Percentiles rank a stretch among this genome's conserved stretches.
Conservation (phyloP, 2,113 vertebrate genomes). For the Paradoxurus hermaphroditus region DNA sequence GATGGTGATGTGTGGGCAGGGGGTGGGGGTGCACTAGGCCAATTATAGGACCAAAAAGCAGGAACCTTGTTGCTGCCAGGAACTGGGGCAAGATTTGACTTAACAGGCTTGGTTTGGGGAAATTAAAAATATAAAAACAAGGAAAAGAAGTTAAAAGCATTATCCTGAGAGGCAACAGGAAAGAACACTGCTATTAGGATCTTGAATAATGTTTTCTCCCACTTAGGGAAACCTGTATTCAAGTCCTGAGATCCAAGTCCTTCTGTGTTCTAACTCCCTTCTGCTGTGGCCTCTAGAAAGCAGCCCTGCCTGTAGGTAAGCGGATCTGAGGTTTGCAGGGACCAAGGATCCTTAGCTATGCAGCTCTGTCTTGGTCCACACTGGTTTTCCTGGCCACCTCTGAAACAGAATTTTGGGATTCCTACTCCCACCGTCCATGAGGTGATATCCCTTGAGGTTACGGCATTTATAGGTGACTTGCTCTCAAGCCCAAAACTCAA, state of each 20-base stretch:
- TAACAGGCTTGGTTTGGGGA: not conserved
- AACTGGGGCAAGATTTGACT: not conserved
- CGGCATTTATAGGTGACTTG: not conserved
- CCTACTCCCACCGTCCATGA: not conserved
- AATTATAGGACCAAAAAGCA: not conserved
- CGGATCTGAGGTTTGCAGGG: accelerated
- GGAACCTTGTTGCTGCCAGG: not conserved
- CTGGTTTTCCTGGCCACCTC: not conserved
- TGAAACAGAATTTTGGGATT: not conserved
- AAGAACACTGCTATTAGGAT: not conserved
- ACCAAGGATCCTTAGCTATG: not conserved
- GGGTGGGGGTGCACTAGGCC: not conserved
- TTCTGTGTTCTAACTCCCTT: not conserved
- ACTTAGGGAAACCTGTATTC: not conserved
- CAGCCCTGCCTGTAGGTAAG: not conserved
- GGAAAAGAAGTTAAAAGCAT: not conserved
- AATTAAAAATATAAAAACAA: not conserved
- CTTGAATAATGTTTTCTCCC: accelerated
- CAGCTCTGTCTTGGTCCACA: not conserved
- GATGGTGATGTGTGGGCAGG: not conserved
- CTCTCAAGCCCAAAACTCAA: not conserved
- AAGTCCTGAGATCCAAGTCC: not conserved
- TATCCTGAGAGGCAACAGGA: not conserved
- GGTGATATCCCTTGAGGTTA: not conserved
- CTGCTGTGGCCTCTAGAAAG: not conserved